Evolutionary conservation across 2,888 invertebrate genomes (phyloP), one percentile per base, ranked within the genome.

Genomic region (Thymelicus acteon): DNA sequence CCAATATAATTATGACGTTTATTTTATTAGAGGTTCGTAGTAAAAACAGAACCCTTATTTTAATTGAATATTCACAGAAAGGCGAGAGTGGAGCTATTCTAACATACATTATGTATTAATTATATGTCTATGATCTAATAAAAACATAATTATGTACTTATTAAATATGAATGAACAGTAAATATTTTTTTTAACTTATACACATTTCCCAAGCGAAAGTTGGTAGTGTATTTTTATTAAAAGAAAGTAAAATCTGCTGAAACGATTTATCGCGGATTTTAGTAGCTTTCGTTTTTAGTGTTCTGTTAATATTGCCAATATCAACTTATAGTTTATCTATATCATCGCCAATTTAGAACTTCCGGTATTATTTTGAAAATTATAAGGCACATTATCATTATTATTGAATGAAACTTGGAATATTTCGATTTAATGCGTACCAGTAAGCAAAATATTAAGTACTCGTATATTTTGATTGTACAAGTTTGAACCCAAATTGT

Each of bases 141-240:
- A 31, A 31, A 40, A 10, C 7, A 44, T 44, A 44, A 1, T 44
- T 6, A 44, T n/a, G n/a, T n/a, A n/a, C n/a, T n/a, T n/a, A 44
- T 44, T 10, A 13, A 49, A 49, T 49, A 49, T 19, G 49, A 52
- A 52, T 52, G 15, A 52, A 52, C 7, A 47, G 19, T 15, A 15
- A 19, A 52, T 52, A 19, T 7, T 54, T 54, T 54, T 54, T 24
- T 52, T 52, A 19, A 2, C 19, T 52, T 52, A 24, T 12, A 54
- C 72, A 61, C 72, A 64, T 58, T 60, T 69, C 69, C 62, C 49
- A 66, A 79, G 83, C 79, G 85, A 87, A 86, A 87, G 86, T 82
- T 63, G 62, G 40, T 24, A 60, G 40, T 24, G 19, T 54, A 24
- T 54, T 54, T 54, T 54, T 54, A 76, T 75, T 74, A 71, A 78